A percentile compares a stretch with the other conserved stretches of the same genome.
Conservation (phyloP, 2,797 vertebrate species). For the Neostethus bicornis region DNA sequence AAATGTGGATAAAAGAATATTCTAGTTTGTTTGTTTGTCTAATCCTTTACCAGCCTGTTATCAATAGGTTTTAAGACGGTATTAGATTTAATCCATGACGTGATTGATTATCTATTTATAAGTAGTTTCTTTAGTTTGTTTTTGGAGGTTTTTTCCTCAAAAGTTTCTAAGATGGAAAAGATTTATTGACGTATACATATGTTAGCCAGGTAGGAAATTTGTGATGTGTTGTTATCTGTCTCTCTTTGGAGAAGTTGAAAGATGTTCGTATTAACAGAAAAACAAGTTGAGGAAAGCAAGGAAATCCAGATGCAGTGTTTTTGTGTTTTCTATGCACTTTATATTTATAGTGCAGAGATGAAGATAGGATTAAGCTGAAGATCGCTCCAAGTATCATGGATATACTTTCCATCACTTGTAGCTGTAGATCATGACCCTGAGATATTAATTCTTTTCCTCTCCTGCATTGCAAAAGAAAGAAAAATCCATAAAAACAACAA, state of each 20-base stretch:
- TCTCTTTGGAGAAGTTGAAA: not conserved
- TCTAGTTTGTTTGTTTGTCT: too few species aligned
- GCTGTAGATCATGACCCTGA: not conserved
- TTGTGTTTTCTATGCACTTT: not conserved
- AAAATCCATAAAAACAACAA: not conserved
- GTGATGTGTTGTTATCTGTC: not conserved
- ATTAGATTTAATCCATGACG: not conserved
- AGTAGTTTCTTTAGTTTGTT: slow-evolving; percentile 5
- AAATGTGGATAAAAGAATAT: too few species aligned
- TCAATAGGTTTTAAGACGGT: slow-evolving; percentile 9
- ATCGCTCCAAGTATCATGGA: not conserved
- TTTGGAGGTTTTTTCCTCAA: not conserved
- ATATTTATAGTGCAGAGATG: not conserved
- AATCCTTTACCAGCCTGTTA: not conserved
- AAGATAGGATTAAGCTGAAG: not conserved
- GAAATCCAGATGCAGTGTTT: not conserved
- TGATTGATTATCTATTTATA: slow-evolving; percentile 37
- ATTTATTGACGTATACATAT: not conserved
- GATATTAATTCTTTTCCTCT: not conserved
- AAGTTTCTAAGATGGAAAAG: not conserved
- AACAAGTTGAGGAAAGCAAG: not conserved
- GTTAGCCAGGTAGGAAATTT: slow-evolving; percentile 17
- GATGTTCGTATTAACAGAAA: not conserved
- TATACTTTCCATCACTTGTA: not conserved
- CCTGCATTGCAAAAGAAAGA: not conserved